Percentiles rank a stretch among this genome's conserved stretches.
Evolutionary conservation across 2,113 vertebrate species (phyloP).

Genomic region (Herpetotheres cachinnans): DNA sequence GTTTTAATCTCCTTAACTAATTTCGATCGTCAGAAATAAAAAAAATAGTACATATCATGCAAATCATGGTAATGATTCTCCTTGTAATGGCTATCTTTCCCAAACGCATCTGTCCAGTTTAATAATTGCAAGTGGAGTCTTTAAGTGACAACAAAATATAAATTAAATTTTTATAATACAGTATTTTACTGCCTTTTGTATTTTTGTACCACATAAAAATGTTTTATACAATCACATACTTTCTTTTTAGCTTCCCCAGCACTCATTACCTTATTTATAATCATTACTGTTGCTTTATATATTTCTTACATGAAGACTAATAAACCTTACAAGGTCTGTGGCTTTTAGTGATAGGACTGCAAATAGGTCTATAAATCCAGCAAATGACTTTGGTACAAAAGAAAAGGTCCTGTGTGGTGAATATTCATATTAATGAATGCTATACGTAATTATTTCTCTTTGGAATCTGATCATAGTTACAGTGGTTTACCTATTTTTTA

Average conservation of each 20-base stretch:
- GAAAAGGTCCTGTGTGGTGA: background rate
- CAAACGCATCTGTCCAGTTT: background rate
- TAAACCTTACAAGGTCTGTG: background rate
- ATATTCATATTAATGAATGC: background rate
- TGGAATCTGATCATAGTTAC: background rate
- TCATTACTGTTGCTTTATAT: background rate
- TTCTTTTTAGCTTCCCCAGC: background rate
- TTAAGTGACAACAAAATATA: background rate
- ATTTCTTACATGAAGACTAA: background rate
- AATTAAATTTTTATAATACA: background rate
- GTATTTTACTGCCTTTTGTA: background rate
- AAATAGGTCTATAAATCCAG: background rate
- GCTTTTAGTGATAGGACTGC: background rate
- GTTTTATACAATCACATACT: background rate
- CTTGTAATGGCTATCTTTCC: background rate
- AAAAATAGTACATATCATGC: background rate
- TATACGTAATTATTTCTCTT: background rate
- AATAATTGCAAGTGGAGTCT: background rate
- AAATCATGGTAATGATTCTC: background rate
- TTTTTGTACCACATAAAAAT: background rate
- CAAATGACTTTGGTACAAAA: background rate
- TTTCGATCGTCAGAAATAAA: background rate
- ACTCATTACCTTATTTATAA: background rate
- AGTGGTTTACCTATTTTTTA: background rate
- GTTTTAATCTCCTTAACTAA: background rate